Conservation (phyloP, 2,888 invertebrate genomes). For the Bhutanitis thaidina region DNA sequence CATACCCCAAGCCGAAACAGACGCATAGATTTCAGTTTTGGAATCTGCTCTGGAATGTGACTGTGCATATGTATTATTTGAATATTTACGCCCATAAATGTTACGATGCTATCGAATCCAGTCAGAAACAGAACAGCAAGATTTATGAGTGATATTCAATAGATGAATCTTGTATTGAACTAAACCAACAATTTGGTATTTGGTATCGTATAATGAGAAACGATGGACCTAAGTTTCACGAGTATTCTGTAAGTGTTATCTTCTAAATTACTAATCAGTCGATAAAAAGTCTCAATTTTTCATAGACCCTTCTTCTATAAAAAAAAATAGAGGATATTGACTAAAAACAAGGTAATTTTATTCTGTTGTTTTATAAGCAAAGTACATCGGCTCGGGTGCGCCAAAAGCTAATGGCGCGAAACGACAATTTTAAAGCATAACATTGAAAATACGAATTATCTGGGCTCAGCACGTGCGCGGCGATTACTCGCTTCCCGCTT, state of each 20-base stretch:
- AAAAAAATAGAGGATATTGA: too few relatives aligned
- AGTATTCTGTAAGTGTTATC: too few relatives aligned
- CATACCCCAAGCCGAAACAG: slow-evolving; percentile 15
- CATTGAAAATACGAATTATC: slow-evolving; percentile 66
- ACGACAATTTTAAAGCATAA: slow-evolving; percentile 75
- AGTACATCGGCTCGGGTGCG: slow-evolving; percentile 58
- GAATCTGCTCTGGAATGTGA: slow-evolving; percentile 42
- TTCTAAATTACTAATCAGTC: too few relatives aligned
- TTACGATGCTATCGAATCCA: slow-evolving; percentile 45
- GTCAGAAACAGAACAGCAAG: slow-evolving; percentile 37
- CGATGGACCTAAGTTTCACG: slow-evolving; percentile 26
- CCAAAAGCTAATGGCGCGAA: slow-evolving; percentile 68
- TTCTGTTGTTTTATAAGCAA: slow-evolving; percentile 67
- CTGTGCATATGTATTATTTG: slow-evolving; percentile 50
- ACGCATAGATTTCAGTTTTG: slow-evolving; percentile 39
- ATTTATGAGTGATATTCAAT: slow-evolving; percentile 50
- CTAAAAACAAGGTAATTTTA: too few relatives aligned
- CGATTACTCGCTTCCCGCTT: slow-evolving; percentile 65
- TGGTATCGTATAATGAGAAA: slow-evolving; percentile 37
- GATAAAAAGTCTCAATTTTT: too few relatives aligned
- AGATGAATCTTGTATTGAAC: slow-evolving; percentile 41
- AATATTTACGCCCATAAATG: slow-evolving; percentile 46
- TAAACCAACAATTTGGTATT: slow-evolving; percentile 26
- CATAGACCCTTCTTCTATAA: too few relatives aligned
- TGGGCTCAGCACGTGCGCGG: slow-evolving; percentile 64